Evolutionary conservation across 1,140 invertebrate genomes (phyloP).

Genomic region (Heliconius melpomene): DNA sequence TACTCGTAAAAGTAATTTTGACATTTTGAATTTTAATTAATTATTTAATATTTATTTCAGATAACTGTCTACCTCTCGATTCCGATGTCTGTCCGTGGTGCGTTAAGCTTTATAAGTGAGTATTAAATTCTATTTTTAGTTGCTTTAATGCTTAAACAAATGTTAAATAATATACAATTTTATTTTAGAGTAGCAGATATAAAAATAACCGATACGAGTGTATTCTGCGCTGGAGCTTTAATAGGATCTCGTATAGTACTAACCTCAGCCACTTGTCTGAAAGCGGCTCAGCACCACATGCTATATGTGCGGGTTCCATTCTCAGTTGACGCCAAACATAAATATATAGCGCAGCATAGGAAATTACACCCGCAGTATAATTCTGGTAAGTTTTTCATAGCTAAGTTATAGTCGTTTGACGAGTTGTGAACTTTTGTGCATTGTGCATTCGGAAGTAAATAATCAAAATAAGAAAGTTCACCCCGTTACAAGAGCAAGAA

Average conservation of each 20-base stretch:
- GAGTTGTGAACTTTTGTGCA: too few species aligned
- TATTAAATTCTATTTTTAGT: background rate
- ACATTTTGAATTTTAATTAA: background rate
- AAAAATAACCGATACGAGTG: background rate
- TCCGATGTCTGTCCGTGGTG: conserved; percentile 13
- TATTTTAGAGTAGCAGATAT: conserved; percentile 13
- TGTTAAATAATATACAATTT: background rate
- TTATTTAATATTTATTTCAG: background rate
- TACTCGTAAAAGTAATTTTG: too few species aligned
- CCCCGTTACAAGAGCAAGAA: too few species aligned
- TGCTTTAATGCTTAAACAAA: too few species aligned
- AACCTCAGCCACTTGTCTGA: conserved; percentile 32
- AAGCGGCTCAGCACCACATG: conserved; percentile 23
- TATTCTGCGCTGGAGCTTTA: conserved; percentile 41
- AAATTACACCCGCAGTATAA: conserved; percentile 39
- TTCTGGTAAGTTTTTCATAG: conserved; percentile 33
- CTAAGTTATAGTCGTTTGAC: too few species aligned
- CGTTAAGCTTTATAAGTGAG: conserved; percentile 21
- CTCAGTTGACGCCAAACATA: conserved; percentile 19
- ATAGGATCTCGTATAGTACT: conserved; percentile 38
- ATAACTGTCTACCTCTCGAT: conserved; percentile 6
- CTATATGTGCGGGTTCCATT: conserved; percentile 34
- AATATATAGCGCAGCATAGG: conserved; percentile 29
- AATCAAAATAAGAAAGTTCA: too few species aligned
- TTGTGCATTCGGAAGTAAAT: too few species aligned